phyloP scores from a whole-genome alignment of 2,113 vertebrate genomes.

The Shinisaurus crocodilurus region DNA sequence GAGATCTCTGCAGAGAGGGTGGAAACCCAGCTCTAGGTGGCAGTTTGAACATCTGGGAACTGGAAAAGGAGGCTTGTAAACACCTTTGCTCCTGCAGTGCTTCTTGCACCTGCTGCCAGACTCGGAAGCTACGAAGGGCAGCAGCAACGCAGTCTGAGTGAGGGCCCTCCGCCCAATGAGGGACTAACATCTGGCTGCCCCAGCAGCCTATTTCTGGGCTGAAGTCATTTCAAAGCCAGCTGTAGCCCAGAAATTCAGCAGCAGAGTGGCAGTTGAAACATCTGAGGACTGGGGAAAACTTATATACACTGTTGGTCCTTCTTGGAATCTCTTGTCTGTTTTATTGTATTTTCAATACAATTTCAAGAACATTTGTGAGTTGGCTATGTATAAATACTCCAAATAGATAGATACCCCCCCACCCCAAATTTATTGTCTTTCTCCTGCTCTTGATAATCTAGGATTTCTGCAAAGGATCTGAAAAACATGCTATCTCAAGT shows the following conservation, averaged over 20 bases:
- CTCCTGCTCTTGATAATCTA: slow-evolving; percentile 68
- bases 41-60: neutral
- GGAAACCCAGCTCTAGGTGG: neutral
- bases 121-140: neutral
- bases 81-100: neutral
- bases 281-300: neutral
- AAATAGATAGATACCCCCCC: neutral
- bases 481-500: slow-evolving; percentile 98
- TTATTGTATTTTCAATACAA: neutral
- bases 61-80: neutral
- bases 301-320: neutral
- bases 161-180: neutral
- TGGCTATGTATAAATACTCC: neutral
- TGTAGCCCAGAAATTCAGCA: neutral
- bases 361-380: neutral
- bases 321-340: neutral
- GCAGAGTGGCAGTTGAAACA: neutral
- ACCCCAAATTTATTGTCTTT: neutral
- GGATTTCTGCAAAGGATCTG: slow-evolving; percentile 97
- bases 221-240: neutral
- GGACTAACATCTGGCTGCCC: neutral
- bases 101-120: neutral
- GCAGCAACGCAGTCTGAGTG: no score
- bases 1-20: neutral
- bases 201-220: neutral